phyloP scores from a whole-genome alignment of 2,797 vertebrate genomes.

The Anniella stebbinsi region DNA sequence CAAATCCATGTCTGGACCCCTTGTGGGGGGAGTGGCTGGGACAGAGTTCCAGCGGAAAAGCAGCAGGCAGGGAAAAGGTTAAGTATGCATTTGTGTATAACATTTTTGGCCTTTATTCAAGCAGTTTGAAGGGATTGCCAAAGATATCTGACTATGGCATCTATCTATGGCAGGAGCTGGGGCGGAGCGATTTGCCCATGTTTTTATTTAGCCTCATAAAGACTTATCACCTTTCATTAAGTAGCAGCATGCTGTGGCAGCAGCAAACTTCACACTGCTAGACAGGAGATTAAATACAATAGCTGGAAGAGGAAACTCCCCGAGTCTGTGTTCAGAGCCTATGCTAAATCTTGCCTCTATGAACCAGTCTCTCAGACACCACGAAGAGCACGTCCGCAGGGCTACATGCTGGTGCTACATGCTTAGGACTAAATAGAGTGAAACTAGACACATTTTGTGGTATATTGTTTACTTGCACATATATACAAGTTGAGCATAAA shows the following conservation, averaged over 20 bases:
- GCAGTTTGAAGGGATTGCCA: conserved; percentile 4
- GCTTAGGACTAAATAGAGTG: not conserved
- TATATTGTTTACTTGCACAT: not conserved
- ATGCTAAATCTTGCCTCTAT: not conserved
- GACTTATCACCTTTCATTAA: not conserved
- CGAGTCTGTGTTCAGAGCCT: not conserved
- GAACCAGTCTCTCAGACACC: not conserved
- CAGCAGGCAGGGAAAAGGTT: not conserved
- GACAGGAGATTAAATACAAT: conserved; percentile 30
- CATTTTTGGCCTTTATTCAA: conserved; percentile 4
- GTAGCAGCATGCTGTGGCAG: conserved; percentile 7
- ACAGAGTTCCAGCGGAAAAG: not conserved
- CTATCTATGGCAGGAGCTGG: not conserved
- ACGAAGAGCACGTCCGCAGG: conserved; percentile 7
- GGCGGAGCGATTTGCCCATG: not conserved
- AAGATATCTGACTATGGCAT: not conserved
- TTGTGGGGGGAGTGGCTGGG: too few relatives aligned
- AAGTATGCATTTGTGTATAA: not conserved
- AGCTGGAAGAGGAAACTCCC: conserved; percentile 32
- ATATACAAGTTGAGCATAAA: not conserved
- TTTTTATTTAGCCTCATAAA: conserved; percentile 18
- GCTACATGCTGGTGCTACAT: not conserved
- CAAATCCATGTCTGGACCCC: not conserved
- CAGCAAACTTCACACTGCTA: conserved; percentile 24
- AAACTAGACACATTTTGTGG: not conserved